phyloP scores from a whole-genome alignment of 2,888 invertebrate genomes.

The Nesidiocoris tenuis region DNA sequence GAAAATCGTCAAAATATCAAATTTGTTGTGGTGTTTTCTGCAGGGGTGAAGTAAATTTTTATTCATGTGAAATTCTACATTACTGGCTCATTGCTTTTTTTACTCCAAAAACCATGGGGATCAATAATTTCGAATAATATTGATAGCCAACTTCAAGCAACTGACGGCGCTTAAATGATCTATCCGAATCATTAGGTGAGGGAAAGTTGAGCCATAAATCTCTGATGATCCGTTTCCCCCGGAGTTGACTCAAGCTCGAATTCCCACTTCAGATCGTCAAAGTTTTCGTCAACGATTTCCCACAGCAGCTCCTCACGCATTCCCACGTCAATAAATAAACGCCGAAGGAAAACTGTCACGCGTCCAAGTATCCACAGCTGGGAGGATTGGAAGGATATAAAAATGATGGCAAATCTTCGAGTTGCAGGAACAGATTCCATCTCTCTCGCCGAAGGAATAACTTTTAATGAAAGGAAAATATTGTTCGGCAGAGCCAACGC shows the following conservation, averaged over 20 bases:
- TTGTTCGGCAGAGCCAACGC: slow-evolving; percentile 24
- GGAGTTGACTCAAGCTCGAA: background rate
- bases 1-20: too few species aligned
- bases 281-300: background rate
- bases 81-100: too few species aligned
- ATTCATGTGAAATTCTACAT: too few species aligned
- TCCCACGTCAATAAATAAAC: slow-evolving; percentile 32
- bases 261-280: background rate
- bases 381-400: background rate
- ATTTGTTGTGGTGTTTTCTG: too few species aligned
- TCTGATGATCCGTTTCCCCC: background rate
- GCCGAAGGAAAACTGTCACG: background rate
- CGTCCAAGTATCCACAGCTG: background rate
- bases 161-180: too few species aligned
- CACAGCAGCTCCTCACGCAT: background rate
- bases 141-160: too few species aligned
- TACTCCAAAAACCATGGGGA: too few species aligned
- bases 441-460: slow-evolving; percentile 7
- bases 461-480: slow-evolving; percentile 40
- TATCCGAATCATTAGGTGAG: background rate
- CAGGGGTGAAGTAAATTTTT: too few species aligned
- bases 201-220: background rate
- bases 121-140: too few species aligned
- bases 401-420: background rate
- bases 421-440: background rate